phyloP scores from a whole-genome alignment of 2,797 vertebrate genomes.

The Labroides dimidiatus region DNA sequence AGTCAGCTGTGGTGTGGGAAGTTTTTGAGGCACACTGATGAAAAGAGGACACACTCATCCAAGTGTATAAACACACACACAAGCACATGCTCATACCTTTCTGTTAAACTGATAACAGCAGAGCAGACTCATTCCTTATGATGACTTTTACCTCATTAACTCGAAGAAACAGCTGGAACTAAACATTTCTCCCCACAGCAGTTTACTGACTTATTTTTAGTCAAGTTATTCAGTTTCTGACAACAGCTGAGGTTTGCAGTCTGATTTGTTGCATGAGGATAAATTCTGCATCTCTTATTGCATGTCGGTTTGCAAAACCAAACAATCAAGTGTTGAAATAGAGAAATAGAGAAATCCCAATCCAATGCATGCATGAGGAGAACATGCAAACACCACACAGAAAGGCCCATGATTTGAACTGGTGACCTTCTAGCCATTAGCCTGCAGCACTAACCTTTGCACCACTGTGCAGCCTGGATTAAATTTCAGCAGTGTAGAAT shows the following conservation, averaged over 20 bases:
- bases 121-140: not conserved
- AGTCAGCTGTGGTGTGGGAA: conserved; percentile 44
- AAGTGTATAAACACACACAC: not conserved
- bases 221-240: not conserved
- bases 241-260: too few species aligned
- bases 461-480: too few species aligned
- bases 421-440: too few species aligned
- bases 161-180: not conserved
- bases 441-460: too few species aligned
- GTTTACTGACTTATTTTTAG: not conserved
- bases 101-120: not conserved
- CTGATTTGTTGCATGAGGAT: too few species aligned
- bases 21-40: conserved; percentile 40
- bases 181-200: not conserved
- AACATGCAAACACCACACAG: too few species aligned
- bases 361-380: too few species aligned
- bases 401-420: too few species aligned
- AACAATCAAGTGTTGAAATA: too few species aligned
- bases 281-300: not conserved
- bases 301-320: too few species aligned
- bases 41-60: conserved; percentile 25
- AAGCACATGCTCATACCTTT: not conserved
- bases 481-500: too few species aligned
- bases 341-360: too few species aligned
- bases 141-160: not conserved